Conservation (phyloP, 2,888 invertebrate genomes). For the Ichneumoninae sp. region DNA sequence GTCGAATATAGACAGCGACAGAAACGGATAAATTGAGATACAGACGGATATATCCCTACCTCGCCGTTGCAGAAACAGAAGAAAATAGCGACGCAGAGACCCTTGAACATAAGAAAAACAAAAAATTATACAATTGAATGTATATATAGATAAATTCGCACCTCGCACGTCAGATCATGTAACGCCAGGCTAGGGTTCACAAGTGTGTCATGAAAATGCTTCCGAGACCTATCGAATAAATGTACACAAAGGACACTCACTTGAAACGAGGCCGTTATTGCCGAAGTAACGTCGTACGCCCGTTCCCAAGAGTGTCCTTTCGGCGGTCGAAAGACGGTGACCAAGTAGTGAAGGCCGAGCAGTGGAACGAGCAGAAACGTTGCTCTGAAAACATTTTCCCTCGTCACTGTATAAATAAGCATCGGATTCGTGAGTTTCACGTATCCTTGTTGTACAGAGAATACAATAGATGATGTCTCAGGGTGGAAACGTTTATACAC, state of each 20-base stretch:
- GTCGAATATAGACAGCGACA: neutral
- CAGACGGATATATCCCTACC: conserved; percentile 87
- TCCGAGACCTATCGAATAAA: neutral
- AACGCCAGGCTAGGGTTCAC: neutral
- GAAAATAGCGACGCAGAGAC: conserved; percentile 95
- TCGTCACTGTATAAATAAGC: neutral
- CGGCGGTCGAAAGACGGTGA: conserved; percentile 93
- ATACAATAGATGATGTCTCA: neutral
- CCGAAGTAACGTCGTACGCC: conserved; percentile 93
- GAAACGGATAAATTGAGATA: neutral
- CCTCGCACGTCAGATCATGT: neutral
- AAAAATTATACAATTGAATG: conserved; percentile 54
- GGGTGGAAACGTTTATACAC: neutral
- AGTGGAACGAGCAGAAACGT: conserved; percentile 95
- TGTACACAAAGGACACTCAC: conserved; percentile 84
- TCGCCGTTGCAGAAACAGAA: conserved; percentile 98
- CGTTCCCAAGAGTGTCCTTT: conserved; percentile 90
- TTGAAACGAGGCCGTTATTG: conserved; percentile 95
- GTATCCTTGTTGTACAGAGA: neutral
- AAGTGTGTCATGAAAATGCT: neutral
- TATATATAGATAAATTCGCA: neutral
- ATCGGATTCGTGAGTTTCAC: neutral
- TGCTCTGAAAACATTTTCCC: conserved; percentile 86
- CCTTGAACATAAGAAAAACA: conserved; percentile 87
- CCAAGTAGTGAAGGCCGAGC: conserved; percentile 95